Base-by-base conservation (phyloP, 2,797 vertebrate genomes). In the Falco concolor region DNA sequence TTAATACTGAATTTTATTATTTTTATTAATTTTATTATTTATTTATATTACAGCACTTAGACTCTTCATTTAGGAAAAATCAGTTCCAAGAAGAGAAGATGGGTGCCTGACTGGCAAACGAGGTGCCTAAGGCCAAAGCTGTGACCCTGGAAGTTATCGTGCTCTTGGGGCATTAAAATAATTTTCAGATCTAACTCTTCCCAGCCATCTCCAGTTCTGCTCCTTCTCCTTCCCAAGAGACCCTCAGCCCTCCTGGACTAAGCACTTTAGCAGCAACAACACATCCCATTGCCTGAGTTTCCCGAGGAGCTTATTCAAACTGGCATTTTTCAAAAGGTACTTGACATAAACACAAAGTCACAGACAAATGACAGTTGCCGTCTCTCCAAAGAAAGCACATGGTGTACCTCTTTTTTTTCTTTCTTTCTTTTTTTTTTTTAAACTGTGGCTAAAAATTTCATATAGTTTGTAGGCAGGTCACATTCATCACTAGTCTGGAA, bases 1-100 rank as follows among this genome's bases (percentile, higher is more conserved):
- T 93, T 87, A 95, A 96, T 79, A 77, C 70, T 40, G 93, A 95
- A 91, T 96, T 96, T 93, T 96, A 96, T 92, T 89, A 91, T 95
- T 96, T 96, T 96, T 92, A 95, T 96, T 95, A 96, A 83, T 95
- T 97, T 95, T 94, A 95, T 96, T 96, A 95, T 96, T 96, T 96
- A 96, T 96, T 96, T 96, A 89, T 95, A 90, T 96, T 91, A 24
- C 67, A 64, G 72, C 74, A 91, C 85, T 94, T 82, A 76, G 13
- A 25, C 36, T 95, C 84, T 89, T 93, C 74, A 95, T 74, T 95
- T 84, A 87, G 49, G 86, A 84, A 77, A 64, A 94, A 77, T 77
- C 60, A 8, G 34, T 72, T 91, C 78, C 78, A 87, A 91, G 93
- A 94, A 85, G 57, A 87, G 32, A 16, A 92, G 17, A 28, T 38